Conservation (phyloP, 2,888 invertebrate genomes). For the Nematopogon swammerdamellus region DNA sequence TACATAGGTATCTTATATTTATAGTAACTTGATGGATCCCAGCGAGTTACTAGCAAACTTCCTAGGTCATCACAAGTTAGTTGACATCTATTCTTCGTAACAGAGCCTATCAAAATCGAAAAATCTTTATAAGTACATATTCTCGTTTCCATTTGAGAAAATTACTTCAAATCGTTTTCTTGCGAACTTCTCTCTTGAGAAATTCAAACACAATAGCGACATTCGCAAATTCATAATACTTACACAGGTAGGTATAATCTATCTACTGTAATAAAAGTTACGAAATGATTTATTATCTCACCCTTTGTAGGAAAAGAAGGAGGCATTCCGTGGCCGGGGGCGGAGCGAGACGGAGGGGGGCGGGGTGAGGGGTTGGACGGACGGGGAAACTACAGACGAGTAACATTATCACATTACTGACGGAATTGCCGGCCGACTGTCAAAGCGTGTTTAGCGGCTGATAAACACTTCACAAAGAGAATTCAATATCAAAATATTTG, state of each 20-base stretch:
- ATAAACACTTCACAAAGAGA: background rate
- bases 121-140: no score
- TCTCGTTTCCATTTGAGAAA: no score
- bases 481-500: background rate
- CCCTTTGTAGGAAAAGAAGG: background rate
- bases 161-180: no score
- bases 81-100: no score
- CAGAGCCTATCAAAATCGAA: no score
- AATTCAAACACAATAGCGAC: background rate
- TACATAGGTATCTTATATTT: no score
- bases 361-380: background rate
- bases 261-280: background rate
- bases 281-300: background rate
- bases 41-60: no score
- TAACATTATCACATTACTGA: background rate
- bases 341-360: background rate
- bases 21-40: no score
- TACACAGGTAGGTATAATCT: background rate
- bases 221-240: background rate
- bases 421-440: background rate
- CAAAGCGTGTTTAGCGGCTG: background rate
- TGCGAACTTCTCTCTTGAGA: no score
- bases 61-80: no score
- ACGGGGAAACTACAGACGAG: background rate
- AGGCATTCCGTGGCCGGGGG: background rate